A percentile compares a stretch with the other conserved stretches of the same genome.
phyloP scores from a whole-genome alignment of 2,797 vertebrate species.

The Numenius phaeopus region DNA sequence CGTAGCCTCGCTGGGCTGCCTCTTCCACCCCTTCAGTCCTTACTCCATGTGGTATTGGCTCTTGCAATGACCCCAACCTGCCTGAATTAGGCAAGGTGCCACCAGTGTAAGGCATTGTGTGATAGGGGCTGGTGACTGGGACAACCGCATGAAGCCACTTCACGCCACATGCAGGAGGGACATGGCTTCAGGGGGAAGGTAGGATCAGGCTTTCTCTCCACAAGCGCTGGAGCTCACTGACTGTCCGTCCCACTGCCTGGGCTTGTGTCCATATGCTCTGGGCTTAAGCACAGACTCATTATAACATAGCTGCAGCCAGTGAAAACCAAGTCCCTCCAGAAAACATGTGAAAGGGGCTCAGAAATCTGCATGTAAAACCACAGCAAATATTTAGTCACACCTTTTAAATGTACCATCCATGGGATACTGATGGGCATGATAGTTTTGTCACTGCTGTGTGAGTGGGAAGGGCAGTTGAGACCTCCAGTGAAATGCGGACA shows the following conservation, averaged over 20 bases:
- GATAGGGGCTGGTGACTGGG: neutral
- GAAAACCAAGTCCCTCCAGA: neutral
- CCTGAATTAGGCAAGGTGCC: neutral
- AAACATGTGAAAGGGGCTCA: neutral
- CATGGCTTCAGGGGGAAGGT: rapidly evolving
- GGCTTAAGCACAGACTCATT: neutral
- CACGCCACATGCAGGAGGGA: rapidly evolving
- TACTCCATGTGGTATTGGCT: rapidly evolving
- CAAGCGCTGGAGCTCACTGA: neutral
- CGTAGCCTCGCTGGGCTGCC: neutral
- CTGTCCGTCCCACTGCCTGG: neutral
- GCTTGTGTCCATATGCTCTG: neutral
- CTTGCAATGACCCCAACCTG: neutral
- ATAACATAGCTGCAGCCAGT: neutral
- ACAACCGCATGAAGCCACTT: neutral
- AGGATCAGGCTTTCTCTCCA: neutral
- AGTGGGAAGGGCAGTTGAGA: neutral
- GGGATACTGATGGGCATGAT: neutral
- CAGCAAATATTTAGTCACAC: neutral
- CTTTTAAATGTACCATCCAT: neutral
- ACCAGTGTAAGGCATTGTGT: rapidly evolving
- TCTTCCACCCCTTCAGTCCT: neutral
- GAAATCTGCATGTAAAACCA: neutral
- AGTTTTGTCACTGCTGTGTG: neutral
- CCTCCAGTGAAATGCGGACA: neutral